Base-by-base conservation (phyloP, 2,113 vertebrate species). In the Notothenia coriiceps region DNA sequence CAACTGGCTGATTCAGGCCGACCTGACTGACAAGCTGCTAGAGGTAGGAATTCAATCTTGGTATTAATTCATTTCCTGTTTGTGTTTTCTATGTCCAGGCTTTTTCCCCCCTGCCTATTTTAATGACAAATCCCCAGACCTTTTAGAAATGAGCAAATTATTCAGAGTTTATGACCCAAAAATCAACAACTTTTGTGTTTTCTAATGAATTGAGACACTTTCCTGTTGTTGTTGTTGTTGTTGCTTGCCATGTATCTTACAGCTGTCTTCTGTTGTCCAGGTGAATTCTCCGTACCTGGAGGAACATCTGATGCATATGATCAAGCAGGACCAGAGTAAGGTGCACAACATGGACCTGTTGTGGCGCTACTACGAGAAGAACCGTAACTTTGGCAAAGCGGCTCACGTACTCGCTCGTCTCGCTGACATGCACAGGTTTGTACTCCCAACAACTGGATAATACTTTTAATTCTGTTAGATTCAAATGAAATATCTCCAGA, bases 281-380 rank as follows among this genome's bases (percentile, higher is more conserved):
- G 95, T 99, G 46, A 97, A 97, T 72, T 97, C 98, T 6, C 97
- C 97, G 0, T 98, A 97, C 94, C 94, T 99, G 82, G 98, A 99
- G 67, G 98, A 98, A 20, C 96, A 99, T 86, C 90, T 99, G 74
- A 96, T 96, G 89, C 96, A 97, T 25, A 98, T 99, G 97, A 96
- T 97, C 64, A 99, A 97, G 85, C 95, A 97, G 84, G 98, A 99
- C 90, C 98, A 98, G 93, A 99, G 96, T 85, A 98, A 98, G 92
- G 97, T 99, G 43, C 96, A 95, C 73, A 98, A 98, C 15, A 98
- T 99, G 97, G 98, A 99, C 94, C 95, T 99, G 66, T 89, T 99
- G 15, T 99, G 98, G 98, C 93, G 97, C 77, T 99, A 98, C 87
- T 99, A 98, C 10, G 98, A 99, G 91, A 99, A 99, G 93, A 98